These are phyloP conservation scores for Pogoniulus pusillus DNA, from an alignment of 2,797 vertebrate genomes.

Conservation along the genomic window DNA sequence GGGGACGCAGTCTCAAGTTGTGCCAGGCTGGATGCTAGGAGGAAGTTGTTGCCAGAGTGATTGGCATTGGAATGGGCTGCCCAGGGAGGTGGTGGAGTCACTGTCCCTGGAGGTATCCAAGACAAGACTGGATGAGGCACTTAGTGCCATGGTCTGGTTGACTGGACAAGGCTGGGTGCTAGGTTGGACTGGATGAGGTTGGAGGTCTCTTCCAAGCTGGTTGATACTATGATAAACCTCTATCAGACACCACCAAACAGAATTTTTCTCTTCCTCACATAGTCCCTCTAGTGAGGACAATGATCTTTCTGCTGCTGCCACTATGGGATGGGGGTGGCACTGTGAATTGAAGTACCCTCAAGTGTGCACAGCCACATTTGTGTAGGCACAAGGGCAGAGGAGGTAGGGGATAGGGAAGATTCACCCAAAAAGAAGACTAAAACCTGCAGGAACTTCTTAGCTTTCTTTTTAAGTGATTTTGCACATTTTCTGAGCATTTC, in stretches of 20 bases:
- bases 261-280: neutral
- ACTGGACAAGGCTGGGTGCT: too few species aligned
- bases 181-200: too few species aligned
- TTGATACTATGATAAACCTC: too few species aligned
- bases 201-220: too few species aligned
- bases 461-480: neutral
- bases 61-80: too few species aligned
- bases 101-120: too few species aligned
- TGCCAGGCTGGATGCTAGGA: too few species aligned
- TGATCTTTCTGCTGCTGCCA: neutral
- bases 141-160: too few species aligned
- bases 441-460: neutral
- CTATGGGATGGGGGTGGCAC: neutral
- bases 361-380: fast-evolving
- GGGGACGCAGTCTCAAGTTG: too few species aligned
- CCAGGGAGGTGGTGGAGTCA: too few species aligned
- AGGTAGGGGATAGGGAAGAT: neutral
- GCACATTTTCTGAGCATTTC: neutral
- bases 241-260: neutral
- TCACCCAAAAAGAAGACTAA: neutral
- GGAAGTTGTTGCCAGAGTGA: too few species aligned
- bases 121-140: too few species aligned
- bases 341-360: neutral
- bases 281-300: neutral
- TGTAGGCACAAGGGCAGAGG: neutral